Conservation (phyloP, 1,140 invertebrate species). For the Lepidurus couesii region DNA sequence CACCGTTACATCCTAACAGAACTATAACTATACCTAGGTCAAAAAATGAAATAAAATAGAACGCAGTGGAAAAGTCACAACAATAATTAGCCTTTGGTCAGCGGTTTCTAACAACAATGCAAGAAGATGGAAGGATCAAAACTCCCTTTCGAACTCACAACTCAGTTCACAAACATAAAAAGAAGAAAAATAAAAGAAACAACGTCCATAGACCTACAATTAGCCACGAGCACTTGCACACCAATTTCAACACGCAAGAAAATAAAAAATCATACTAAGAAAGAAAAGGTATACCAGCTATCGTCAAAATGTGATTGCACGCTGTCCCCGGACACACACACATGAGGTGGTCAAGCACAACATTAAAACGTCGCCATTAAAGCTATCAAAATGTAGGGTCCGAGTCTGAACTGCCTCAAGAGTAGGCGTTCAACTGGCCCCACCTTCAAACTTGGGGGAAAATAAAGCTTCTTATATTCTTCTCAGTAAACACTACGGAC, state of each 20-base stretch:
- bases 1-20: neutral
- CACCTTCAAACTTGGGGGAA: no score
- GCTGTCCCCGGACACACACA: slow-evolving; percentile 17
- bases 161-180: neutral
- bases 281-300: neutral
- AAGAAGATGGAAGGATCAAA: neutral
- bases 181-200: neutral
- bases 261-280: neutral
- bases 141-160: neutral
- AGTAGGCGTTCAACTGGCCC: neutral
- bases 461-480: no score
- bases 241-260: neutral
- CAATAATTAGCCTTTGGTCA: slow-evolving; percentile 22
- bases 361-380: neutral
- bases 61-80: neutral
- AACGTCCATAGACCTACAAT: neutral
- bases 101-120: slow-evolving; percentile 9
- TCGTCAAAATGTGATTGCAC: slow-evolving; percentile 2
- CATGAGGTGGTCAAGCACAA: neutral
- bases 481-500: no score
- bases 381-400: slow-evolving; percentile 7
- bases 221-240: neutral
- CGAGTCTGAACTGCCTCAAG: neutral
- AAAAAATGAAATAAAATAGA: slow-evolving; percentile 1
- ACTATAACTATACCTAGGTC: neutral